Base-by-base conservation (phyloP, 2,888 invertebrate species). In the Heliconius sara region DNA sequence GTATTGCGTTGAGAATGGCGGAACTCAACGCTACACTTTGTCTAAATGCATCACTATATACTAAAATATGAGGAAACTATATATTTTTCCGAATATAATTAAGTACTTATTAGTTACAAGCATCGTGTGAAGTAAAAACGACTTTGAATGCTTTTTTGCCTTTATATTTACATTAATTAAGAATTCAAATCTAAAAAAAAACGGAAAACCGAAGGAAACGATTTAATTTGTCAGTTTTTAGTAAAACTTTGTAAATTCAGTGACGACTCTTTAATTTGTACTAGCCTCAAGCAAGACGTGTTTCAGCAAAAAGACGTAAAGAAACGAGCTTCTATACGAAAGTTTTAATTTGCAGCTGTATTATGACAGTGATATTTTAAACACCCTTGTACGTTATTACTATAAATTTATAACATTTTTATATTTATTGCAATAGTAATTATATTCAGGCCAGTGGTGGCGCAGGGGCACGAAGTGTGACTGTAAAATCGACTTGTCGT, bases 361-460 rank as follows among this genome's bases (percentile, higher is more conserved):
- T 68, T 68, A 68, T 68, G 39, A 68, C 68, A 68, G 68, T 68
- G 68, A 68, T 10, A 68, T 68, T 68, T 68, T 39, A 68, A 65
- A 12, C 39, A 39, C 12, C 39, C n/a, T 43, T 68, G 39, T 39
- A 67, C 22, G n/a, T 39, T 43, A 68, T 39, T 68, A 68, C 39
- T 68, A 68, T 39, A 68, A n/a, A 68, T 68, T 39, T 34, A 68
- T 39, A 39, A 39, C 9, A 39, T 5, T 43, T 22, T 12, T 63
- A 25, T 25, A 13, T 63, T 12, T 63, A 63, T 5, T 63, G n/a
- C 25, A 25, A 25, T 57, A 57, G 22, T 57, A 7, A 57, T 57
- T 22, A 57, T 2, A 9, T 19, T n/a, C 0, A 57, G 43, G 43
- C 3, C 13, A 13, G 39, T 43, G 12, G 43, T 43, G 43, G 43